Base-by-base conservation (phyloP, 2,113 vertebrate species). In the Brevimyrus niger region DNA sequence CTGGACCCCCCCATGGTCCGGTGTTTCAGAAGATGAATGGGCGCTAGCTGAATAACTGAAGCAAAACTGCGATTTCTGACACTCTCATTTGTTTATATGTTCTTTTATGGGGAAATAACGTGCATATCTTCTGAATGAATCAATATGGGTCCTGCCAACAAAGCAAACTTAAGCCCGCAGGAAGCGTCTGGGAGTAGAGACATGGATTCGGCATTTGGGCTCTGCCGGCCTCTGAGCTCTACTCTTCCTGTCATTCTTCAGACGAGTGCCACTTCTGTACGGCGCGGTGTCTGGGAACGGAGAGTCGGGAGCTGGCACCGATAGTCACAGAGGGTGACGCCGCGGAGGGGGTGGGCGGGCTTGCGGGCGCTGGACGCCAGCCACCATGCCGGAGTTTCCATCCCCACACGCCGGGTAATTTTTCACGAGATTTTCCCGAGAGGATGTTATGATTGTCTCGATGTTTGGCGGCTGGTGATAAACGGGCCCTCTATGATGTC, bases 401-500 rank as follows among this genome's bases (percentile, higher is more conserved):
- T 97, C 97, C 97, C 97, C 97, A 96, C 93, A 94, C 93, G 94
- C 96, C 96, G 97, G 97, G 98, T 97, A 96, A 97, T 97, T 97
- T 98, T 98, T 97, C 97, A 97, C 96, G 95, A 97, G 95, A 95
- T 97, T 95, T 98, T 98, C 98, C 98, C 98, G 97, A 97, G 96
- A 98, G 98, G 98, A 99, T 99, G 97, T 99, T 99, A 97, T 99
- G 98, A 98, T 97, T 98, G 97, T 98, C 96, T 97, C 95, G 94
- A 95, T 97, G 97, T 96, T 97, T 96, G 94, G 96, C 97, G 95
- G 95, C 94, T 92, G 95, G 94, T 96, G 99, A 98, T 98, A 98
- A 98, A 97, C 95, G 96, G 96, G 94, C 93, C 96, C 95, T 97
- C 97, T 94, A 96, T 98, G 97, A 98, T 98, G 97, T 98, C 97